A percentile compares a stretch with the other conserved stretches of the same genome.
These are phyloP conservation scores for Volucella inflata DNA, from an alignment of 2,888 invertebrate genomes.

Conservation along the genomic window DNA sequence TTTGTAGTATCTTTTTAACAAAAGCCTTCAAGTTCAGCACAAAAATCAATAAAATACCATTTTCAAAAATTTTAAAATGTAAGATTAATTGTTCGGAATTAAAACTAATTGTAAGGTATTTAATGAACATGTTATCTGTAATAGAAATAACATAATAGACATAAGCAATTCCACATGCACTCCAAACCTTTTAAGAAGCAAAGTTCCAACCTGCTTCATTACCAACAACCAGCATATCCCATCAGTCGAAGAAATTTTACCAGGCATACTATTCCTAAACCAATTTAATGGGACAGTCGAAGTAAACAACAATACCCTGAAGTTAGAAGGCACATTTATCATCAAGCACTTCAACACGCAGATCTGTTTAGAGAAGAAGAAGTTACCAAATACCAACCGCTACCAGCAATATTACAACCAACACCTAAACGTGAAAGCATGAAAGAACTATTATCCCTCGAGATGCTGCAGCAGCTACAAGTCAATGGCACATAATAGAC, in stretches of 20 bases:
- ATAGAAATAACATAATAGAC: conserved; percentile 50
- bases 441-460: background rate
- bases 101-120: conserved; percentile 47
- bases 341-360: background rate
- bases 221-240: conserved; percentile 55
- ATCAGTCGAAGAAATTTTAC: conserved; percentile 43
- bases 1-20: no score
- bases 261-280: conserved; percentile 50
- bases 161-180: conserved; percentile 59
- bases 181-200: conserved; percentile 47
- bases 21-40: no score
- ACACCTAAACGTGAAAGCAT: conserved; percentile 20
- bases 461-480: no score
- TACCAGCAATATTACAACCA: conserved; percentile 62
- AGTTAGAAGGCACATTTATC: no score
- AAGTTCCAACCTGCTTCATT: conserved; percentile 30
- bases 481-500: background rate
- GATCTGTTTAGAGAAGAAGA: background rate
- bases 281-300: conserved; percentile 26
- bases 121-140: conserved; percentile 50
- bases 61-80: conserved; percentile 23
- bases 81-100: conserved; percentile 36
- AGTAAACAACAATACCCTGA: no score
- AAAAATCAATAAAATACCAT: conserved; percentile 22
- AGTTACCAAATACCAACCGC: conserved; percentile 34